Evolutionary conservation across 2,888 invertebrate genomes (phyloP).

Genomic region (Cheilosia urbana): DNA sequence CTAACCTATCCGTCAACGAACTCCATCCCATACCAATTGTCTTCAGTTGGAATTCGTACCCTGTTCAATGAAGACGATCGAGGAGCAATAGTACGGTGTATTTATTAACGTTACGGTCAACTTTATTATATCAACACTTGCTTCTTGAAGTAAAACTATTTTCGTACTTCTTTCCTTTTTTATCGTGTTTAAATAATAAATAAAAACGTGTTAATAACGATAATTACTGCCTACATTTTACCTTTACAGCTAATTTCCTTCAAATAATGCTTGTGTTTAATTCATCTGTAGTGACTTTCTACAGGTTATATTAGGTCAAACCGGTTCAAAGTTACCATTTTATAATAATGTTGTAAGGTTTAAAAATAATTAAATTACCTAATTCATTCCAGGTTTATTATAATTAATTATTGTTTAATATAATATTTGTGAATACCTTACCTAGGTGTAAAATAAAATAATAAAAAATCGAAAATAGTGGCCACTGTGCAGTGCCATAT

Average conservation of each 20-base stretch:
- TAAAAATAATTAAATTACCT: background rate
- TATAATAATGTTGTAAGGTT: background rate
- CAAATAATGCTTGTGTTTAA: background rate
- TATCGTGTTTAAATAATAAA: constrained; percentile 7
- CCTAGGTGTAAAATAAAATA: background rate
- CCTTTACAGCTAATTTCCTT: background rate
- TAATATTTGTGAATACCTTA: background rate
- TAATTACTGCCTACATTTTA: background rate
- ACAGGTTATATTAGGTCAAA: constrained; percentile 25
- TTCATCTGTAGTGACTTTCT: constrained; percentile 24
- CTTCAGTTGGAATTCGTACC: constrained; percentile 54
- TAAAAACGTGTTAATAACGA: constrained; percentile 8
- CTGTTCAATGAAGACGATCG: constrained; percentile 45
- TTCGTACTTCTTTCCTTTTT: background rate
- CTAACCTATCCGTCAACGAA: constrained; percentile 49
- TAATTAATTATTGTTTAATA: background rate
- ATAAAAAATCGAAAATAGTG: background rate
- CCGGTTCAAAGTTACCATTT: constrained; percentile 12
- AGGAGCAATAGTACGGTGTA: constrained; percentile 8
- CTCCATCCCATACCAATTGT: constrained; percentile 32
- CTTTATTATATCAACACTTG: background rate
- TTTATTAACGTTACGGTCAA: constrained; percentile 10
- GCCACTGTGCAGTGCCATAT: constrained; percentile 20
- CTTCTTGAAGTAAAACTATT: constrained; percentile 5
- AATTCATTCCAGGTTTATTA: background rate